Conservation (phyloP, 2,888 invertebrate genomes). For the Heliconius ethilla region DNA sequence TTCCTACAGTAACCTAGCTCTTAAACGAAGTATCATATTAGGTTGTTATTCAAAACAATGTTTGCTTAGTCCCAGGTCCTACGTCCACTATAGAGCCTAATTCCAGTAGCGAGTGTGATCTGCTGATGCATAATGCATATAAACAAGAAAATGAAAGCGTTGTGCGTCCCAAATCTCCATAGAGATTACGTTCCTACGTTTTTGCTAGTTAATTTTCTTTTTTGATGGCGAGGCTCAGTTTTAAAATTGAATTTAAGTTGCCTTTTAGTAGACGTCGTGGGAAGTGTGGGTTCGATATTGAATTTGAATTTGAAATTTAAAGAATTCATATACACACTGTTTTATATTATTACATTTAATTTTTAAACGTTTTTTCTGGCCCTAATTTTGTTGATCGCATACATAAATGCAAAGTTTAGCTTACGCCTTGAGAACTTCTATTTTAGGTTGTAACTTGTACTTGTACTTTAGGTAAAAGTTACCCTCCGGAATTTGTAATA, state of each 20-base stretch:
- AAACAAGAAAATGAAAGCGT: slow-evolving; percentile 22
- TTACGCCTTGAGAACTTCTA: too few species aligned
- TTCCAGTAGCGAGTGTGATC: slow-evolving; percentile 18
- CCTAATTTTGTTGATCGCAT: too few species aligned
- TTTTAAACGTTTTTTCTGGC: too few species aligned
- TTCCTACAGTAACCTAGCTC: too few species aligned
- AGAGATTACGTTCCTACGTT: slow-evolving; percentile 20
- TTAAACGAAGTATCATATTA: neutral
- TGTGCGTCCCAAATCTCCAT: slow-evolving; percentile 20
- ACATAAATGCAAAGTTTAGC: too few species aligned
- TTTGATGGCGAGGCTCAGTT: neutral
- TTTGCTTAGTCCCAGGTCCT: neutral
- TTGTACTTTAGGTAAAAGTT: too few species aligned
- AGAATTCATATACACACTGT: too few species aligned
- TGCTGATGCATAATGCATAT: slow-evolving; percentile 30
- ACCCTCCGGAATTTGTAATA: too few species aligned
- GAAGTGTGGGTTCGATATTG: neutral
- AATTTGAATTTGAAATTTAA: too few species aligned
- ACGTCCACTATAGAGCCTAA: slow-evolving; percentile 15
- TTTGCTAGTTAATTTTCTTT: slow-evolving; percentile 7
- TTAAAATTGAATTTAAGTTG: neutral
- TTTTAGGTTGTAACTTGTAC: too few species aligned
- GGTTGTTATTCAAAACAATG: neutral
- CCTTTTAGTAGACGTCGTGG: neutral
- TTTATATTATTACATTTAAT: too few species aligned